Percentiles rank a stretch among this genome's conserved stretches.
Evolutionary conservation across 2,888 invertebrate genomes (phyloP).

Genomic region (Drosophila affinis): DNA sequence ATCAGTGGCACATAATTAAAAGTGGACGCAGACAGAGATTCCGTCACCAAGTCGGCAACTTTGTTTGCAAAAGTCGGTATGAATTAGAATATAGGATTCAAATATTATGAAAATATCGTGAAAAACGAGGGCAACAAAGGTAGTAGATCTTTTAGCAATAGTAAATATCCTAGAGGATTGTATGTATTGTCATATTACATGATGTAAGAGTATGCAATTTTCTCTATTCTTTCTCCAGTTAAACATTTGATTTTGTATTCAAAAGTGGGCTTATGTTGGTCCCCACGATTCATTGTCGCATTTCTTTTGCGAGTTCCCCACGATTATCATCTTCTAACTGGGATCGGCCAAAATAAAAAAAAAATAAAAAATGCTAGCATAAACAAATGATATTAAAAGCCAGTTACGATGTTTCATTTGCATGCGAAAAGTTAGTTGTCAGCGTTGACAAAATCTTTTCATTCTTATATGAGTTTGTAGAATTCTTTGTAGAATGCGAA

Average conservation of each 20-base stretch:
- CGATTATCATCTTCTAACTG: conserved; percentile 50
- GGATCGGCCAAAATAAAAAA: conserved; percentile 40
- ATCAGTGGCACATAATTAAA: conserved; percentile 62
- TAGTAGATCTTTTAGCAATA: background rate
- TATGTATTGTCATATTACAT: background rate
- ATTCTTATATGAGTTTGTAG: conserved; percentile 54
- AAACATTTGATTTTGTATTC: conserved; percentile 53
- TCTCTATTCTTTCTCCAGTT: conserved; percentile 8
- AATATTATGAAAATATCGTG: background rate
- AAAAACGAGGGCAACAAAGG: background rate
- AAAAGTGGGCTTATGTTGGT: conserved; percentile 58
- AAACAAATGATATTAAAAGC: conserved; percentile 53
- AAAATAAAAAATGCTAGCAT: background rate
- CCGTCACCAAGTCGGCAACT: conserved; percentile 15
- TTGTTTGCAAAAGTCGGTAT: background rate
- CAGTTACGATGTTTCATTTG: conserved; percentile 67
- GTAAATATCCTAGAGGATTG: background rate
- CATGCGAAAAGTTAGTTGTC: conserved; percentile 53
- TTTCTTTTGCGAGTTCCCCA: conserved; percentile 41
- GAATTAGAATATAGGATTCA: background rate
- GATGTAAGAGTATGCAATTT: conserved; percentile 38
- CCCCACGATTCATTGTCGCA: conserved; percentile 54
- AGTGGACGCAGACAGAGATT: conserved; percentile 14
- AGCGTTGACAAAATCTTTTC: conserved; percentile 43
- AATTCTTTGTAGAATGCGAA: conserved; percentile 6